Conservation (phyloP, 2,797 vertebrate species). For the Hypotaenidia philippensis region DNA sequence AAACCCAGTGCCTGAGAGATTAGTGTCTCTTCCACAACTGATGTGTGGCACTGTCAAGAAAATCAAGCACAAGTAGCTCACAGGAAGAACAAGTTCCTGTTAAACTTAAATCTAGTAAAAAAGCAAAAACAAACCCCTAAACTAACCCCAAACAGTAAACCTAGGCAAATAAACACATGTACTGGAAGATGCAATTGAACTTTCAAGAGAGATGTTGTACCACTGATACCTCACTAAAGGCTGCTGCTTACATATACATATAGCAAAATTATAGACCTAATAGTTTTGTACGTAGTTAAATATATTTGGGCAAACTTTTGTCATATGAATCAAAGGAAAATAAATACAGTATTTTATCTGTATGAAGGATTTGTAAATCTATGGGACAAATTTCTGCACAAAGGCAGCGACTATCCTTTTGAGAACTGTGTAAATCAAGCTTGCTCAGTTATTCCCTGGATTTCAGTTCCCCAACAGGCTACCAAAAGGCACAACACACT, state of each 20-base stretch:
- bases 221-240: background rate
- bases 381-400: background rate
- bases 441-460: slow-evolving; percentile 15
- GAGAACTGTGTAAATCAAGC: background rate
- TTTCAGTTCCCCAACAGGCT: slow-evolving; percentile 45
- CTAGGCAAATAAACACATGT: background rate
- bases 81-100: background rate
- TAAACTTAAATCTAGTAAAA: background rate
- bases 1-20: background rate
- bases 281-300: background rate
- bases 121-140: background rate
- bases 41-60: background rate
- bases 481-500: slow-evolving; percentile 23
- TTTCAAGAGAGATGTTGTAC: background rate
- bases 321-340: background rate
- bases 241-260: background rate
- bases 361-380: background rate
- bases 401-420: background rate
- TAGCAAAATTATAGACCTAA: background rate
- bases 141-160: background rate
- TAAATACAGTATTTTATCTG: background rate
- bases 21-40: background rate
- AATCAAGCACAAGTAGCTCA: background rate
- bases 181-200: background rate
- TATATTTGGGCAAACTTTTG: background rate